A percentile compares a stretch with the other conserved stretches of the same genome.
Conservation (phyloP, 1,140 invertebrate genomes). For the Cyrtorhinus lividipennis region DNA sequence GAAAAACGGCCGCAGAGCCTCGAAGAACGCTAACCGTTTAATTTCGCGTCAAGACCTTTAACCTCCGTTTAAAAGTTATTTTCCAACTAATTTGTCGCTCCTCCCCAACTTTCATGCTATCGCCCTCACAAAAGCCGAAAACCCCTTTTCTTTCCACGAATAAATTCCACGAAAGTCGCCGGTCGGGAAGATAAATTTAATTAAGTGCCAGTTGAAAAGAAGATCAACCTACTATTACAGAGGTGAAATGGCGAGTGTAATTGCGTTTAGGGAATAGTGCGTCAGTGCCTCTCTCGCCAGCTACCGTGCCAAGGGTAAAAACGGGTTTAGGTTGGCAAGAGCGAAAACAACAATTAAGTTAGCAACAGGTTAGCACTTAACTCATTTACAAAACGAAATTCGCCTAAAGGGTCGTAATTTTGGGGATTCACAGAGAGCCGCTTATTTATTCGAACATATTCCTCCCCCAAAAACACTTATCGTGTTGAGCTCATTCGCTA, state of each 20-base stretch:
- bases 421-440: no score
- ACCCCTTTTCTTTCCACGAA: not conserved
- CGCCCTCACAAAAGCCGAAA: not conserved
- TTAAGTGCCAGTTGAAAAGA: conserved; percentile 5
- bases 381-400: no score
- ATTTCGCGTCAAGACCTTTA: not conserved
- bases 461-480: no score
- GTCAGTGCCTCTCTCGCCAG: no score
- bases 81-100: conserved; percentile 8
- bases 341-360: no score
- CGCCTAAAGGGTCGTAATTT: no score
- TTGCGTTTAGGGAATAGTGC: conserved; percentile 8
- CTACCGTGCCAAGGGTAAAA: not conserved
- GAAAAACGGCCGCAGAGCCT: no score
- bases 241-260: conserved; percentile 6
- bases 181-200: conserved; percentile 9
- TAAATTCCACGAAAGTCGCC: conserved; percentile 3
- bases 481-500: no score
- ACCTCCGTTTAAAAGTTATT: conserved; percentile 8
- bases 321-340: no score
- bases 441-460: no score
- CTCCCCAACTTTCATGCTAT: not conserved
- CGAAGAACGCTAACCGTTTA: not conserved
- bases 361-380: no score
- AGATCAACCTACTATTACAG: not conserved